These are phyloP conservation scores for Rhabditoides inermis DNA, from an alignment of 2,888 invertebrate species.

Conservation along the genomic window DNA sequence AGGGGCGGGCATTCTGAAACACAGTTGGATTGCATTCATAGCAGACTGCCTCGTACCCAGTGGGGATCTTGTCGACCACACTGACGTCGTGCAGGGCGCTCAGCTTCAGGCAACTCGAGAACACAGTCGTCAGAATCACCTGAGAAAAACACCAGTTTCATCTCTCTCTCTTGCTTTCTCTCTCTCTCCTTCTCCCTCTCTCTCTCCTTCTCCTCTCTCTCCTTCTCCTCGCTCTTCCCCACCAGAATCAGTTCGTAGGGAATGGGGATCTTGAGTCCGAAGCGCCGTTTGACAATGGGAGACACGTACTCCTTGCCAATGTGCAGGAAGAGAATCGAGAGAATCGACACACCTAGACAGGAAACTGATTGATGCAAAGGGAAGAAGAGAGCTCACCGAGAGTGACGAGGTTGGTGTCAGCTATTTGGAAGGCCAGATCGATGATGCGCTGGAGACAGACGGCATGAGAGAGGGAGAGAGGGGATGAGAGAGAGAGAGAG, in stretches of 20 bases:
- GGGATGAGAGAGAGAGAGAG: too few relatives aligned
- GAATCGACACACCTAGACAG: slow-evolving; percentile 1
- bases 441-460: too few relatives aligned
- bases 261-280: slow-evolving; percentile 12
- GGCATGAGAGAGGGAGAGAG: too few relatives aligned
- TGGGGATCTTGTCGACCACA: slow-evolving; percentile 54
- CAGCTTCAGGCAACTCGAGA: slow-evolving; percentile 50
- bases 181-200: too few relatives aligned
- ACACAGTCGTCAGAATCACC: slow-evolving; percentile 53
- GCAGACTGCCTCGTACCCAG: slow-evolving; percentile 40
- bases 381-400: background rate
- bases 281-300: slow-evolving; percentile 9
- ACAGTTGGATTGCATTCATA: background rate
- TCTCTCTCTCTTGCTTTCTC: background rate
- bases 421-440: background rate
- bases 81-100: slow-evolving; percentile 47
- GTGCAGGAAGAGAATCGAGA: slow-evolving; percentile 11
- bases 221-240: too few relatives aligned
- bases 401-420: background rate
- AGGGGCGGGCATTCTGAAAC: too few relatives aligned
- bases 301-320: slow-evolving; percentile 15
- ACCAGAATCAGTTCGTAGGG: slow-evolving; percentile 23
- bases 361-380: background rate
- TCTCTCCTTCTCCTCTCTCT: too few relatives aligned
- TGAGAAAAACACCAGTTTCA: slow-evolving; percentile 20